Evolutionary conservation across 2,113 vertebrate genomes (phyloP), one percentile per base, ranked within the genome.

Genomic region (Clarias macrocephalus): DNA sequence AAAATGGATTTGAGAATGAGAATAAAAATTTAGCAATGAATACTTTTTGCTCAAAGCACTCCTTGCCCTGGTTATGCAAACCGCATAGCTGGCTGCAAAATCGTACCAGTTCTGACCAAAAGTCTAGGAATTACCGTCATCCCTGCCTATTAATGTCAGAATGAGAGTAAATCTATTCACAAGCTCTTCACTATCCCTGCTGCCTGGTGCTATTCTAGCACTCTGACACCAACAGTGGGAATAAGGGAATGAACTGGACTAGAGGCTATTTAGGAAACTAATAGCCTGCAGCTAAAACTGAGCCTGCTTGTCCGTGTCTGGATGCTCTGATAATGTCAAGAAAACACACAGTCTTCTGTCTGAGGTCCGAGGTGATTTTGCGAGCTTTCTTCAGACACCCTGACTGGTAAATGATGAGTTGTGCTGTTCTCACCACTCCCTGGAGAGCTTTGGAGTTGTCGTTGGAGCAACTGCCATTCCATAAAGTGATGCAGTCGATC

Each of bases 261-360:
- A 59, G 54, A 33, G 77, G 56, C 77, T 30, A 80, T 59, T 59
- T 11, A 57, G 59, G 57, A 81, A 62, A 62, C 56, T 80, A 60
- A 37, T 81, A 57, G 77, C 77, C 57, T 81, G 33, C 57, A 81
- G 57, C 57, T 13, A 37, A 60, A 23, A 25, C 59, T 21, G 13
- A 81, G 57, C 30, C 19, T 81, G 19, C 30, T 42, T 81, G 13
- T 56, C 25, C 52, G 56, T 52, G 21, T 76, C 73, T 54, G 56
- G 77, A 80, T 81, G 59, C 57, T 80, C 79, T 7, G 73, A 76
- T 76, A 75, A 25, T 75, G 72, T 75, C 72, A 25, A 11, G 10
- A 48, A 75, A 75, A 23, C 72, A 60, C 19, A 62, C 7, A 7
- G 33, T 60, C 30, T 42, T 11, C 79, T 25, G 19, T 15, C 19